Conservation (phyloP, 2,113 vertebrate genomes). For the Myotis yumanensis region DNA sequence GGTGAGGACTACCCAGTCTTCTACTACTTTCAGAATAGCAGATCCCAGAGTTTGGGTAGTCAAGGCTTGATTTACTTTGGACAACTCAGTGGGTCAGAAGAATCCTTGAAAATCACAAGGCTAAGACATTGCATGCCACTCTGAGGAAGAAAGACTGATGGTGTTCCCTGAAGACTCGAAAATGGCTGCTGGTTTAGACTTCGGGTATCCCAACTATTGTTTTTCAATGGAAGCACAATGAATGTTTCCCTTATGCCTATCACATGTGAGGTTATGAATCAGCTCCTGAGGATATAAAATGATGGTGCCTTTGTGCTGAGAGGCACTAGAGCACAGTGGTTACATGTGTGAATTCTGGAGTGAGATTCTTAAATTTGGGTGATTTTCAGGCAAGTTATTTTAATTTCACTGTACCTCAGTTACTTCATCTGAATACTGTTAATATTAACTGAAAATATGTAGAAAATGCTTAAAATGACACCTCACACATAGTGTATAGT, state of each 20-base stretch:
- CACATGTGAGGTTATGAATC: background rate
- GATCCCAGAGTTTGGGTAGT: background rate
- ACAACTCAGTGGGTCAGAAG: background rate
- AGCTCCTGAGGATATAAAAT: background rate
- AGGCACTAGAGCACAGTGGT: background rate
- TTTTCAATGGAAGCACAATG: background rate
- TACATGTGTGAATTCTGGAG: background rate
- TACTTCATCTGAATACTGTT: background rate
- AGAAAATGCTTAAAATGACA: background rate
- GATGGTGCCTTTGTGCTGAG: background rate
- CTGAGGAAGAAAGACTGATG: background rate
- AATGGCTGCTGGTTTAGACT: background rate
- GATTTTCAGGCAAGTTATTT: constrained; percentile 33
- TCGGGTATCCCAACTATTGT: background rate
- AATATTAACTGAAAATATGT: background rate
- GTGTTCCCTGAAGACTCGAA: background rate
- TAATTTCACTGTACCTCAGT: background rate
- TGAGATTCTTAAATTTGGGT: background rate
- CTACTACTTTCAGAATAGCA: background rate
- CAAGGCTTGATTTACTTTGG: background rate
- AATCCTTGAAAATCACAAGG: background rate
- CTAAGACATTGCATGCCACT: background rate
- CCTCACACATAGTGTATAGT: background rate
- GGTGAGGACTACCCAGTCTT: background rate
- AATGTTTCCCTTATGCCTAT: background rate